Percentiles rank a stretch among this genome's conserved stretches.
Conservation (phyloP, 64 coral and sea anemone species). For the Stichodactyla helianthus region DNA sequence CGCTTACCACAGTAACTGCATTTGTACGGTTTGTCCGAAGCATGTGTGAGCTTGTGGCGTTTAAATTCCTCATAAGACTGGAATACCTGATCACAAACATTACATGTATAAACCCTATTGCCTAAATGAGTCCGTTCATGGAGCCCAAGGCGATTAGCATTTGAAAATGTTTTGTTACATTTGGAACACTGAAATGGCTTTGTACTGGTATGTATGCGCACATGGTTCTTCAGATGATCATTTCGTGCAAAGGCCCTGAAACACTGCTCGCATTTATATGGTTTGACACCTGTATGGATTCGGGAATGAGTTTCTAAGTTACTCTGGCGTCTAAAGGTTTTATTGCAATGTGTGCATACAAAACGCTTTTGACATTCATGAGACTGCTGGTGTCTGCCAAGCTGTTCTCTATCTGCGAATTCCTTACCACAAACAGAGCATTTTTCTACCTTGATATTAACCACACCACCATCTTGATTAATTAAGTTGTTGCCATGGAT, state of each 20-base stretch:
- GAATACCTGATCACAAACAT: neutral
- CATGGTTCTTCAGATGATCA: neutral
- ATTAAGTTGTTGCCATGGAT: neutral
- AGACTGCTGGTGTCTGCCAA: neutral
- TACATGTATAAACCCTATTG: neutral
- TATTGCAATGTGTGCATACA: constrained; percentile 10
- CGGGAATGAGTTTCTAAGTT: constrained; percentile 24
- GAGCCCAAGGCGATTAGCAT: neutral
- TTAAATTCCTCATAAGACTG: neutral
- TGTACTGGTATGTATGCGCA: constrained; percentile 7
- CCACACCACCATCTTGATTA: neutral
- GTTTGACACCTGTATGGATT: constrained; percentile 32
- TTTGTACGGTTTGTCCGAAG: neutral
- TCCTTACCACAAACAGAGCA: constrained; percentile 15
- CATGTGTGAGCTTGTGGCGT: neutral
- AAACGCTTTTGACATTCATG: neutral
- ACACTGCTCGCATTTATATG: constrained; percentile 33
- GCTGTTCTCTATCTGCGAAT: neutral
- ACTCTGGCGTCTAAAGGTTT: constrained; percentile 3
- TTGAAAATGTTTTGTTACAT: constrained; percentile 12
- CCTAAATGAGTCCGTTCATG: constrained; percentile 6
- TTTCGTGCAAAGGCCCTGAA: constrained; percentile 5
- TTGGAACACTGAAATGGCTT: constrained; percentile 23
- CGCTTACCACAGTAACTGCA: neutral
- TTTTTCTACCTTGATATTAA: neutral